A percentile compares a stretch with the other conserved stretches of the same genome.
phyloP scores from a whole-genome alignment of 2,888 invertebrate genomes.

The Melolontha melolontha region DNA sequence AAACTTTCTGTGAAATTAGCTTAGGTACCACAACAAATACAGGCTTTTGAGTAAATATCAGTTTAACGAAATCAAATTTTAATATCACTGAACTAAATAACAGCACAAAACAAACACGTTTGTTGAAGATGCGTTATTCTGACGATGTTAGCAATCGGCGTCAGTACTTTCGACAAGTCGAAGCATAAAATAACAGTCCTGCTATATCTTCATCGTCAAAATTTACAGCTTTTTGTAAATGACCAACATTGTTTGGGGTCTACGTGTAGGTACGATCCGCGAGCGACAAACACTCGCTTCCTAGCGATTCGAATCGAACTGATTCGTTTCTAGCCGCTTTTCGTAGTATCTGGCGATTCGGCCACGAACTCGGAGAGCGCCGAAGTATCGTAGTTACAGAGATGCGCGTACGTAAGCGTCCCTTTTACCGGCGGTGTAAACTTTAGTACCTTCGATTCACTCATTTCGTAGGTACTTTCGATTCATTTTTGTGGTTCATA shows the following conservation, averaged over 20 bases:
- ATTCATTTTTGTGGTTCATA: too few species aligned
- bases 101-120: too few species aligned
- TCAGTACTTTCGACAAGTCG: too few species aligned
- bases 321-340: constrained; percentile 1
- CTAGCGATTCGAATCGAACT: constrained; percentile 25
- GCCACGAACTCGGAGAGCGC: constrained; percentile 24
- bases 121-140: too few species aligned
- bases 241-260: constrained; percentile 23
- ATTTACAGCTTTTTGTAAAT: too few species aligned
- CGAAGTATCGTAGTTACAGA: constrained; percentile 10
- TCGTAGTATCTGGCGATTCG: constrained; percentile 18
- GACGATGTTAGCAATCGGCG: too few species aligned
- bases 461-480: neutral
- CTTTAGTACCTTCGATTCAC: neutral
- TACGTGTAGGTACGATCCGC: constrained; percentile 1
- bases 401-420: constrained; percentile 34
- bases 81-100: too few species aligned
- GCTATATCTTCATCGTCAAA: too few species aligned
- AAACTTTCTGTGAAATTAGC: neutral
- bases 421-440: constrained; percentile 11
- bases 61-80: too few species aligned
- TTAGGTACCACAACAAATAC: too few species aligned
- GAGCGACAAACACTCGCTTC: constrained; percentile 6
- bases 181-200: too few species aligned
- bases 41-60: too few species aligned